A percentile compares a stretch with the other conserved stretches of the same genome.
phyloP scores from a whole-genome alignment of 2,797 vertebrate genomes.

The Melanogrammus aeglefinus region DNA sequence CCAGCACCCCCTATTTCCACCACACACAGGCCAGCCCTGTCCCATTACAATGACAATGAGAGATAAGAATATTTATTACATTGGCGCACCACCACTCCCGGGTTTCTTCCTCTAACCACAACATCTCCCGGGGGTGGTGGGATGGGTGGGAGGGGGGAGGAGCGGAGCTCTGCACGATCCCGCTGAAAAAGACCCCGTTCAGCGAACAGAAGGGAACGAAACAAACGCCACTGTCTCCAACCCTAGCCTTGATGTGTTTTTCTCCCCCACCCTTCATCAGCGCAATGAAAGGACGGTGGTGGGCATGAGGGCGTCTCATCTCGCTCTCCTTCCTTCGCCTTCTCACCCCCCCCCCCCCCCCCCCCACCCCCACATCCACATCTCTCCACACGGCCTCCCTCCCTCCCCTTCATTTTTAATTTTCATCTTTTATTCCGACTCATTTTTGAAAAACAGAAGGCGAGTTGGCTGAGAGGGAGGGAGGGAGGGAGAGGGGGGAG shows the following conservation, averaged over 20 bases:
- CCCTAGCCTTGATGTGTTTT: conserved; percentile 62
- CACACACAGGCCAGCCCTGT: conserved; percentile 65
- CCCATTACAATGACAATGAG: conserved; percentile 76
- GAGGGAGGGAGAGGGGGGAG: conserved; percentile 35
- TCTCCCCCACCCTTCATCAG: conserved; percentile 64
- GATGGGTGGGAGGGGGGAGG: no score
- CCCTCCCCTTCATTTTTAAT: conserved; percentile 64
- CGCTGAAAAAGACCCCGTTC: conserved; percentile 70
- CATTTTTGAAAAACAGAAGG: conserved; percentile 57
- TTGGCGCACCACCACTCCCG: conserved; percentile 72
- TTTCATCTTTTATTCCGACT: conserved; percentile 66
- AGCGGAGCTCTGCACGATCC: conserved; percentile 68
- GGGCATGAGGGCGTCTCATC: conserved; percentile 47
- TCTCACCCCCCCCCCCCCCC: no score
- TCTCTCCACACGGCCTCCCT: conserved; percentile 64
- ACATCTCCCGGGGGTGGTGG: conserved; percentile 62
- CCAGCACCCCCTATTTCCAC: conserved; percentile 61
- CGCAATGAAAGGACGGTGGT: conserved; percentile 66
- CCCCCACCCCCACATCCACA: conserved; percentile 32
- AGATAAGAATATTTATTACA: conserved; percentile 78
- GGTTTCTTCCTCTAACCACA: conserved; percentile 63
- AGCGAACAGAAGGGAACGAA: conserved; percentile 57
- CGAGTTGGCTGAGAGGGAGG: conserved; percentile 8
- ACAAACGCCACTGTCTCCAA: conserved; percentile 58
- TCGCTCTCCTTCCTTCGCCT: conserved; percentile 34